Evolutionary conservation across 2,797 vertebrate species (phyloP), one percentile per base, ranked within the genome.

Genomic region (Coccyzus lansbergi): DNA sequence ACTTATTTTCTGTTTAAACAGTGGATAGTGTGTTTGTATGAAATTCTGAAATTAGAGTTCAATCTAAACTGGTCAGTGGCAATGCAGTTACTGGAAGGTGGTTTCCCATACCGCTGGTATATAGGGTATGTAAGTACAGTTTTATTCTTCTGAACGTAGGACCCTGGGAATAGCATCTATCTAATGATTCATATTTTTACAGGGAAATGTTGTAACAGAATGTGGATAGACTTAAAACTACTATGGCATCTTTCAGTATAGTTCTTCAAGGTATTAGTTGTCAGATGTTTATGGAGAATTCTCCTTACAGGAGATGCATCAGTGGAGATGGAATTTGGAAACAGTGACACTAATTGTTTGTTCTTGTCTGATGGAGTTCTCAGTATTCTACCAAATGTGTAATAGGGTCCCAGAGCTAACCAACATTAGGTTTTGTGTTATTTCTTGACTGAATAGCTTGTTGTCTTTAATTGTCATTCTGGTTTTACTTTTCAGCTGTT

Each of bases 251-350:
- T n/a, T 77, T n/a, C 88, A 85, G 91, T 86, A 22, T 64, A 42
- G 60, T 86, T 72, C 86, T 91, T 94, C 6, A 86, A 38, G 93
- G 86, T 94, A 25, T 36, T 82, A 89, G 67, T 90, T 74, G 12
- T 85, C 5, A 51, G 22, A 21, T 83, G 53, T 68, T 69, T 4
- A 44, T 63, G 29, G 69, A 74, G 84, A 86, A 42, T 64, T 74
- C 46, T 92, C 22, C 83, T 38, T 65, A 71, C 44, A 78, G 81
- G 91, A 91, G 92, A 46, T 68, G 12, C 48, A 78, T 69, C 62
- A 70, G 29, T 75, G 63, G 84, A 42, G 77, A 65, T 65, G 48
- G 69, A 68, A 33, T 68, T 67, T 72, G 91, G 75, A 62, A 91
- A 79, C 28, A 44, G 28, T 48, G 36, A 82, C 5, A 36, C 12